Evolutionary conservation across 2,888 invertebrate species (phyloP).

Genomic region (Parelbella ahira): DNA sequence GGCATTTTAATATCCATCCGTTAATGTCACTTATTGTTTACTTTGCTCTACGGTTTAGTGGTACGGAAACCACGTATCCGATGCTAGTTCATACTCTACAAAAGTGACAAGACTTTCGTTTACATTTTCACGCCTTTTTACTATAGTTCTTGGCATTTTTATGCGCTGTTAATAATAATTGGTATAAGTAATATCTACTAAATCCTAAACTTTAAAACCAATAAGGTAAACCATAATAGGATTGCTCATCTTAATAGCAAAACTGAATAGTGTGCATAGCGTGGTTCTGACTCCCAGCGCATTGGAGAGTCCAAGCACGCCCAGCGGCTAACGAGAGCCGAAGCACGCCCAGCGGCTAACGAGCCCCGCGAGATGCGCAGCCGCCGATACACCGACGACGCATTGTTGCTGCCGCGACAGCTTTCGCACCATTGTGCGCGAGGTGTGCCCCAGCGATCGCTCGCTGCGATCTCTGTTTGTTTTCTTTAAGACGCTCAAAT

Average conservation of each 20-base stretch:
- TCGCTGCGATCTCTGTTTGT: constrained; percentile 70
- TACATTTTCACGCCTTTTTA: too few relatives aligned
- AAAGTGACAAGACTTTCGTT: constrained; percentile 12
- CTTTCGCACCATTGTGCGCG: constrained; percentile 77
- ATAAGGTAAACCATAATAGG: too few relatives aligned
- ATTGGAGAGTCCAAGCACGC: constrained; percentile 35
- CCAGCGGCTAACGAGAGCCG: constrained; percentile 73
- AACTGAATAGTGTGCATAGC: constrained; percentile 6
- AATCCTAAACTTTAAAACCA: too few relatives aligned
- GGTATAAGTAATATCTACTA: too few relatives aligned
- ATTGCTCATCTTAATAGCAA: too few relatives aligned
- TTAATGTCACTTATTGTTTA: constrained; percentile 77
- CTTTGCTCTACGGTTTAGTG: constrained; percentile 57
- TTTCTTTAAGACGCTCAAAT: constrained; percentile 55
- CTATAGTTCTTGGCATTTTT: too few relatives aligned
- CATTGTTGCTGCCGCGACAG: constrained; percentile 76
- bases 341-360: constrained; percentile 62
- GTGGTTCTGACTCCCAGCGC: constrained; percentile 8
- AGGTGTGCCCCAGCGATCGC: constrained; percentile 68
- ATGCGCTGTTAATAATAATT: too few relatives aligned
- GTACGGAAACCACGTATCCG: constrained; percentile 46
- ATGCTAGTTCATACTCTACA: constrained; percentile 4
- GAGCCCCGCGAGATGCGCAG: constrained; percentile 72
- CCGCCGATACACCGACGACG: constrained; percentile 68
- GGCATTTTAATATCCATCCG: constrained; percentile 72